Evolutionary conservation across 2,113 vertebrate species (phyloP).

Genomic region (Trichechus manatus): DNA sequence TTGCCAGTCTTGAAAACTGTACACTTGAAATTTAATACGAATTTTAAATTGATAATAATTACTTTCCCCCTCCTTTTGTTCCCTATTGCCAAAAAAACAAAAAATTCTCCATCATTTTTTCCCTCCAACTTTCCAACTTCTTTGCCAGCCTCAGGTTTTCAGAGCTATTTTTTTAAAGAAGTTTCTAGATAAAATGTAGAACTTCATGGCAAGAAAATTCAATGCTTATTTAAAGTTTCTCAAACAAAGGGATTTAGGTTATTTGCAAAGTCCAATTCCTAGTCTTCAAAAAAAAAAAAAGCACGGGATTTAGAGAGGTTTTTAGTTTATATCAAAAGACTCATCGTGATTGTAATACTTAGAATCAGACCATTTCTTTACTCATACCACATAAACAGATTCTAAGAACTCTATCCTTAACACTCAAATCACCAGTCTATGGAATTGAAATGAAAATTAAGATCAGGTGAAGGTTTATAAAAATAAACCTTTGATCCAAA

Average conservation of each 20-base stretch:
- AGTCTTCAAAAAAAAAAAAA: constrained; percentile 41
- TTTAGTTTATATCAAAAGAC: constrained; percentile 54
- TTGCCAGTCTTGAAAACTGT: not conserved
- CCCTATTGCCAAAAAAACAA: constrained; percentile 13
- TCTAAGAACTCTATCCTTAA: constrained; percentile 37
- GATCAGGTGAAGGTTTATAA: constrained; percentile 60
- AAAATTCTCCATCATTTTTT: constrained; percentile 12
- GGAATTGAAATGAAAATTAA: constrained; percentile 55
- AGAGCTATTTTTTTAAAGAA: constrained; percentile 49
- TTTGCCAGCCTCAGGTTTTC: constrained; percentile 55
- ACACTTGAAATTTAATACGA: constrained; percentile 51
- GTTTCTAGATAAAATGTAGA: constrained; percentile 31
- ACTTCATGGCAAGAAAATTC: constrained; percentile 50
- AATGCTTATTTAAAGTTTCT: constrained; percentile 58
- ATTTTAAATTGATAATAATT: constrained; percentile 18
- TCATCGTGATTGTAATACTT: constrained; percentile 3
- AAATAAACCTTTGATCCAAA: constrained; percentile 55
- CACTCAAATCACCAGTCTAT: constrained; percentile 10
- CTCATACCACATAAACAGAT: constrained; percentile 50
- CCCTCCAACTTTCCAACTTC: not conserved
- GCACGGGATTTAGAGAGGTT: constrained; percentile 19
- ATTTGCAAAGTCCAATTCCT: constrained; percentile 45
- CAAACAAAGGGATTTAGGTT: constrained; percentile 65
- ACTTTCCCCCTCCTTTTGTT: not conserved
- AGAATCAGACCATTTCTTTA: constrained; percentile 37